Evolutionary conservation across 1,140 invertebrate genomes (phyloP), one percentile per base, ranked within the genome.

Genomic region (Halictus rubicundus): DNA sequence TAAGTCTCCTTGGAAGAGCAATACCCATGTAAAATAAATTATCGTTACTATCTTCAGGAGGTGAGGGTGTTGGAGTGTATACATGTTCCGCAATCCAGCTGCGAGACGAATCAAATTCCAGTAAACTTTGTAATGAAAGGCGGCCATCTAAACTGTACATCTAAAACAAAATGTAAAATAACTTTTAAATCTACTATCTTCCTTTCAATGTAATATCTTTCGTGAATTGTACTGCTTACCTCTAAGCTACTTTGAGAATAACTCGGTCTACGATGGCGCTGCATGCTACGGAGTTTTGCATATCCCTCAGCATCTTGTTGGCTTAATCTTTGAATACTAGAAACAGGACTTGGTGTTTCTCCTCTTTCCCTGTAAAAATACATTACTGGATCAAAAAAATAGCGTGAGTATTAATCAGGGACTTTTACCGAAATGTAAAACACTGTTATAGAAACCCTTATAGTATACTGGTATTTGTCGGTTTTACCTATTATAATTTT

Each of bases 301-400:
- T 97, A 98, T 42, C 97, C 97, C 57, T 96, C 93, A 80, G 96
- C 94, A 90, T 97, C 96, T 92, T 96, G 94, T 84, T 96, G 95
- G 87, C 95, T 96, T 46, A 96, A 92, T 78, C 95, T 96, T 65
- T 96, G 96, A 78, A 96, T 95, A 91, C 96, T 97, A 1, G 96
- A 96, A 87, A 97, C 96, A 2, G 97, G 96, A 92, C 96, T 97
- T n/a, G 97, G 92, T 19, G 96, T 96, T 87, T 95, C 94, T 78
- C 95, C 94, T 86, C 95, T 94, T 75, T 96, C 95, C 71, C 95
- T 96, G 25, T 46, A 68, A 76, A 73, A n/a, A 72, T 52, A 54
- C 25, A 16, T 23, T 80, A 64, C 46, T 32, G 32, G 32, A 32
- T 32, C 3, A 32, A 32, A 32, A 32, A 19, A 42, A 46, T 46